Percentiles rank a stretch among this genome's conserved stretches.
Evolutionary conservation across 1,140 invertebrate genomes (phyloP).

Genomic region (Thaumetopoea pityocampa): DNA sequence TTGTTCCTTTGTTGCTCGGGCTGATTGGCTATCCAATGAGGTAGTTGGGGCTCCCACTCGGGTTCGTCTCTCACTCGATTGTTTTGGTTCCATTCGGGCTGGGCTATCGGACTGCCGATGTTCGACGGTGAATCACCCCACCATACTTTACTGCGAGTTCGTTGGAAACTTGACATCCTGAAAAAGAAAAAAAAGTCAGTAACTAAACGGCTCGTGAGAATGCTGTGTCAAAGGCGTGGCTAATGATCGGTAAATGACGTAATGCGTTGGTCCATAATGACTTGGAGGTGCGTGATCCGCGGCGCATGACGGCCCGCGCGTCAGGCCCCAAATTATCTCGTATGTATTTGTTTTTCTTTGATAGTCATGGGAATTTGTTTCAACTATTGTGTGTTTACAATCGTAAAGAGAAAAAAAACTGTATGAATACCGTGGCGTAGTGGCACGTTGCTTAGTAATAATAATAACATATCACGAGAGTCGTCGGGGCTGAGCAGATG

Average conservation of each 20-base stretch:
- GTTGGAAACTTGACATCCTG: constrained; percentile 79
- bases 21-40: constrained; percentile 69
- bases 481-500: constrained; percentile 45
- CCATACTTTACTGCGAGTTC: constrained; percentile 84
- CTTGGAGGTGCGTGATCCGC: constrained; percentile 37
- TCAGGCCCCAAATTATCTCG: constrained; percentile 35
- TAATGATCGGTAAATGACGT: constrained; percentile 68
- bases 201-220: constrained; percentile 65
- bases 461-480: constrained; percentile 30
- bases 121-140: constrained; percentile 77
- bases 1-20: constrained; percentile 54
- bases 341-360: constrained; percentile 23
- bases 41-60: constrained; percentile 72
- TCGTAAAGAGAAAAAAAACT: constrained; percentile 14
- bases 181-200: constrained; percentile 51
- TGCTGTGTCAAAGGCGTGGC: constrained; percentile 37
- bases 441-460: constrained; percentile 18
- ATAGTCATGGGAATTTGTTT: constrained; percentile 39
- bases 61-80: constrained; percentile 41
- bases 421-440: constrained; percentile 8
- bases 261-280: constrained; percentile 58
- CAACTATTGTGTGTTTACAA: constrained; percentile 16
- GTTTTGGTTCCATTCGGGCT: constrained; percentile 57
- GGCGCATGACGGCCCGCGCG: constrained; percentile 44
- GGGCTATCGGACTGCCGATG: constrained; percentile 63